Evolutionary conservation across 2,797 vertebrate genomes (phyloP).

Genomic region (Clangula hyemalis): DNA sequence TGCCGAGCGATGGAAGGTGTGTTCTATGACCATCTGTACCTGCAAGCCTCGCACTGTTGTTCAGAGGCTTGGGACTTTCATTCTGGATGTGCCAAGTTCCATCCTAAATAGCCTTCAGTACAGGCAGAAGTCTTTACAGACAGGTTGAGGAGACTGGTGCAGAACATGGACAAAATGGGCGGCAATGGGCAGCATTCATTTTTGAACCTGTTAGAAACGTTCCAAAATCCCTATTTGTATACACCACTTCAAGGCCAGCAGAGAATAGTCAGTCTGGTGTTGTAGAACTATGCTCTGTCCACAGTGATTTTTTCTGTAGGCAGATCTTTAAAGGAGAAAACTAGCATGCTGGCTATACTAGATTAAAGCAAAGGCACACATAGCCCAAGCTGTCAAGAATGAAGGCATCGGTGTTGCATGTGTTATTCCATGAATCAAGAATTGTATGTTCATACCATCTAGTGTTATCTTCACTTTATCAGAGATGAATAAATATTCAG

Average conservation of each 20-base stretch:
- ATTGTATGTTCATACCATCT: background rate
- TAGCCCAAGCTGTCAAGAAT: background rate
- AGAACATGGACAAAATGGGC: background rate
- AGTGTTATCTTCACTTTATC: background rate
- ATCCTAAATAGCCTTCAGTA: background rate
- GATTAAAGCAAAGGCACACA: background rate
- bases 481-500: background rate
- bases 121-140: background rate
- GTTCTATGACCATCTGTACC: background rate
- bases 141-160: background rate
- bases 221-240: background rate
- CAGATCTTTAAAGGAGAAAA: background rate
- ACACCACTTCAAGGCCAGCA: background rate
- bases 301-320: background rate
- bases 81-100: background rate
- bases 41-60: background rate
- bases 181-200: background rate
- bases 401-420: background rate
- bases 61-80: background rate
- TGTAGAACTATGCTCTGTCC: constrained; percentile 55
- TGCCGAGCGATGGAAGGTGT: background rate
- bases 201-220: background rate
- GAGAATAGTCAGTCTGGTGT: constrained; percentile 43
- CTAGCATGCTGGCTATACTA: background rate
- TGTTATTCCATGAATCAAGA: background rate